Evolutionary conservation across 2,888 invertebrate species (phyloP).

Genomic region (Polymixis lichenea): DNA sequence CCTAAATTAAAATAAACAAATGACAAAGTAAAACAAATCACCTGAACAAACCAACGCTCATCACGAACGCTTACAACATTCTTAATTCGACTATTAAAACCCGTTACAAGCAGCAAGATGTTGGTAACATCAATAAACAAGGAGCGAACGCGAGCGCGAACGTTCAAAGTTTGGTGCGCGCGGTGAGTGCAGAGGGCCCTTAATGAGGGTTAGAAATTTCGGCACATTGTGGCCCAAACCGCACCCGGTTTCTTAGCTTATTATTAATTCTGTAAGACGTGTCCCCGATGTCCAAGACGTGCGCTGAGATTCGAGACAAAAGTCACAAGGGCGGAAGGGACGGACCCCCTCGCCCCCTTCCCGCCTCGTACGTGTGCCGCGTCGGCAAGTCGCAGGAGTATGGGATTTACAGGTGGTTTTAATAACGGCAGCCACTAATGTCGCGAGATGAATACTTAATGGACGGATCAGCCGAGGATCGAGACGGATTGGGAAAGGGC

Average conservation of each 20-base stretch:
- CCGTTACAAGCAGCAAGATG: constrained; percentile 85
- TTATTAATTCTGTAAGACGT: constrained; percentile 91
- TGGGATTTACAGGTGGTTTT: constrained; percentile 90
- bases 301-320: constrained; percentile 90
- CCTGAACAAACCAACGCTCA: constrained; percentile 67
- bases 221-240: constrained; percentile 89
- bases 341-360: constrained; percentile 67
- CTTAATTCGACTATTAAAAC: constrained; percentile 88
- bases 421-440: constrained; percentile 89
- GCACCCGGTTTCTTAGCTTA: constrained; percentile 90
- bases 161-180: constrained; percentile 86
- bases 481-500: constrained; percentile 78
- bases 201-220: constrained; percentile 90
- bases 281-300: constrained; percentile 91
- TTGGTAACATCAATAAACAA: constrained; percentile 89
- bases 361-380: constrained; percentile 81
- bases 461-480: constrained; percentile 82
- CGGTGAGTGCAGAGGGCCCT: constrained; percentile 88
- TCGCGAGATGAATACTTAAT: constrained; percentile 90
- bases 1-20: constrained; percentile 48
- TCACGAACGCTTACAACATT: constrained; percentile 81
- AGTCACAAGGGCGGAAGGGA: constrained; percentile 89
- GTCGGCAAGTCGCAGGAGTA: constrained; percentile 82
- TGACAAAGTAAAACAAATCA: constrained; percentile 74
- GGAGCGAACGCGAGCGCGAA: constrained; percentile 85